Conservation (phyloP, 2,888 invertebrate genomes). For the Lasioglossum morio region DNA sequence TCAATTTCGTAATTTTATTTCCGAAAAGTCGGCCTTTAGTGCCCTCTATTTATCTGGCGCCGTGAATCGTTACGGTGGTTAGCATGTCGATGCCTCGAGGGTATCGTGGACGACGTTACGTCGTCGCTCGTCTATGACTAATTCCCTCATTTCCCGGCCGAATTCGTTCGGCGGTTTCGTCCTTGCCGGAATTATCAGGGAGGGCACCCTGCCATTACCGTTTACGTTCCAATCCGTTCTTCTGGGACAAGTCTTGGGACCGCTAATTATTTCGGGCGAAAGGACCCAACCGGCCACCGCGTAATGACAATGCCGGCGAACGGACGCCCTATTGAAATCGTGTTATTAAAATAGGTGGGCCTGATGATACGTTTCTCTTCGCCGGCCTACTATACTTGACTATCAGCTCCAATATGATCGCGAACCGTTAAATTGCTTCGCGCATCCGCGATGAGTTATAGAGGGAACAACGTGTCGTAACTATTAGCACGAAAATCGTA, state of each 20-base stretch:
- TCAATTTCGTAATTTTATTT: conserved; percentile 72
- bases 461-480: conserved; percentile 4
- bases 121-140: conserved; percentile 56
- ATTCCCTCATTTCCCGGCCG: conserved; percentile 55
- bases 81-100: conserved; percentile 46
- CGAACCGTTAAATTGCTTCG: conserved; percentile 46
- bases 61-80: conserved; percentile 72
- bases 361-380: conserved; percentile 73
- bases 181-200: conserved; percentile 70
- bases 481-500: conserved; percentile 6
- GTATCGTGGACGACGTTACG: conserved; percentile 40
- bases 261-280: conserved; percentile 77
- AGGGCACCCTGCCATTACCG: conserved; percentile 75
- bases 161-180: conserved; percentile 51
- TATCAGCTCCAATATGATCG: conserved; percentile 36
- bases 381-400: conserved; percentile 13
- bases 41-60: conserved; percentile 81
- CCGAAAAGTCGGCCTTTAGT: conserved; percentile 67
- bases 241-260: conserved; percentile 67
- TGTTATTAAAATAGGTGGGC: conserved; percentile 73
- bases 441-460: conserved; percentile 31
- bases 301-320: conserved; percentile 77
- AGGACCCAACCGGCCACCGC: conserved; percentile 69
- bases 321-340: conserved; percentile 58
- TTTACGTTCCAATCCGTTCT: conserved; percentile 66